phyloP scores from a whole-genome alignment of 1,140 invertebrate genomes.

The Pteromalus puparum region DNA sequence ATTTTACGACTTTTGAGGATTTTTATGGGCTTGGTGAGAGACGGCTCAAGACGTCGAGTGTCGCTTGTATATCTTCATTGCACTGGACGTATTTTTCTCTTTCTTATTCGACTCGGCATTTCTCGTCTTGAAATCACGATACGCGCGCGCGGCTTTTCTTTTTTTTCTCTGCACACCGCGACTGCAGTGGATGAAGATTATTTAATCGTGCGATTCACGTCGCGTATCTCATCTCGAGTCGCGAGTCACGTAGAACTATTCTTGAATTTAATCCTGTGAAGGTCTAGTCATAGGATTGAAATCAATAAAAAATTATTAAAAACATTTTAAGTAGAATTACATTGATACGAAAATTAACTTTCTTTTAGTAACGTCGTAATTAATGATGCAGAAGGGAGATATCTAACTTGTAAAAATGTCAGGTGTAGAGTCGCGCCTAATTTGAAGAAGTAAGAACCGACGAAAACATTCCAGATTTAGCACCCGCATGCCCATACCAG shows the following conservation, averaged over 20 bases:
- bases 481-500: neutral
- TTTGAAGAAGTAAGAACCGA: neutral
- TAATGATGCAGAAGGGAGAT: neutral
- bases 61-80: conserved; percentile 12
- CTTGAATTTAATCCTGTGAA: too few species aligned
- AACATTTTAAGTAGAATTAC: too few species aligned
- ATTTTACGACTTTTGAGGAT: conserved; percentile 32
- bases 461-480: neutral
- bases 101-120: neutral
- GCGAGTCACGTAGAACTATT: too few species aligned
- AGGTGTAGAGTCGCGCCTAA: neutral
- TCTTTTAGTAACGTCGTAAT: too few species aligned
- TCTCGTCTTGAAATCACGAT: neutral
- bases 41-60: neutral
- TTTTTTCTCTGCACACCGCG: neutral
- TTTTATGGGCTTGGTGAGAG: conserved; percentile 6
- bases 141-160: neutral
- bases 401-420: neutral
- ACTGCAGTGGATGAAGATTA: neutral
- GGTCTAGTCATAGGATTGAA: too few species aligned
- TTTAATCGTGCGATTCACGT: neutral
- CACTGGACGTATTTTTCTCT: neutral
- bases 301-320: too few species aligned
- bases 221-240: too few species aligned
- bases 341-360: too few species aligned